These are phyloP conservation scores for Synaphobranchus kaupii DNA, from an alignment of 2,797 vertebrate species.

Conservation along the genomic window DNA sequence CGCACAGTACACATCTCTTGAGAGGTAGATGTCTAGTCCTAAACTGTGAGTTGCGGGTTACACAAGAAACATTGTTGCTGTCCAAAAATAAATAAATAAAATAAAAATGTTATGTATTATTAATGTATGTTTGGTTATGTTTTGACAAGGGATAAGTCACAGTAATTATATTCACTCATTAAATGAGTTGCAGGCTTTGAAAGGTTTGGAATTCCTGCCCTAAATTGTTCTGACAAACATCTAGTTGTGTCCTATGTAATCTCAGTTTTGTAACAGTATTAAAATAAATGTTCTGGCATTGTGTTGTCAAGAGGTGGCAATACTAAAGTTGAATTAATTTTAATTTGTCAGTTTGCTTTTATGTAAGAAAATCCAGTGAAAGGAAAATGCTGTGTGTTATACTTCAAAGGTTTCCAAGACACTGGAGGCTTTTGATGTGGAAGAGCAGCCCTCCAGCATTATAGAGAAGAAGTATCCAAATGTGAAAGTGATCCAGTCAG, in stretches of 20 bases:
- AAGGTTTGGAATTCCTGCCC: background rate
- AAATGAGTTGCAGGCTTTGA: background rate
- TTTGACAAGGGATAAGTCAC: background rate
- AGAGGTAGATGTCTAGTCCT: background rate
- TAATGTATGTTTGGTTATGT: background rate
- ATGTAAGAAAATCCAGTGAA: background rate
- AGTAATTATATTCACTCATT: background rate
- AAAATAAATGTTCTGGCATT: background rate
- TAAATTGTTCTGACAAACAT: background rate
- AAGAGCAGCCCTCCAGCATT: conserved; percentile 78
- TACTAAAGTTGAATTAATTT: background rate
- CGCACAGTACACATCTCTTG: background rate
- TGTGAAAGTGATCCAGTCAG: conserved; percentile 84
- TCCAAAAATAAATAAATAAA: background rate
- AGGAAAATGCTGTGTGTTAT: background rate
- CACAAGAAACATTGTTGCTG: background rate
- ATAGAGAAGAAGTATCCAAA: conserved; percentile 84
- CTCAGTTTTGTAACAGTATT: background rate
- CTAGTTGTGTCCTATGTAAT: background rate
- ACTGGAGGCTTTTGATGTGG: conserved; percentile 90
- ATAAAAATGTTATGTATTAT: background rate
- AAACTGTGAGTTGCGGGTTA: background rate
- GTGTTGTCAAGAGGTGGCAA: background rate
- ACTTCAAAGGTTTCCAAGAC: conserved; percentile 80
- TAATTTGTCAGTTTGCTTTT: background rate